These are phyloP conservation scores for Tridacna crocea DNA, from an alignment of 2,888 invertebrate genomes.

Conservation along the genomic window DNA sequence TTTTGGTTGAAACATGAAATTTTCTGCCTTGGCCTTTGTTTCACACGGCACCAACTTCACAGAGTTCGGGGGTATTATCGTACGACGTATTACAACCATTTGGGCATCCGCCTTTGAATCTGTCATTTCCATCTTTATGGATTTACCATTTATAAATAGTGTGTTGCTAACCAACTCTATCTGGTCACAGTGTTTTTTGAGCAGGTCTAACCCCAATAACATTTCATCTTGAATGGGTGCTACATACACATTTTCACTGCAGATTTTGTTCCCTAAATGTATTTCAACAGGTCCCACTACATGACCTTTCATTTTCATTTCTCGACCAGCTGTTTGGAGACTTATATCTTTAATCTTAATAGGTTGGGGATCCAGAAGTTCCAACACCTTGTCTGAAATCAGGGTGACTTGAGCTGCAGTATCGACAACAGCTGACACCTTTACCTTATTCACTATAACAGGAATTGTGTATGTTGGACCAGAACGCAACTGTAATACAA, in stretches of 20 bases:
- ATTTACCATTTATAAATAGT: constrained; percentile 12
- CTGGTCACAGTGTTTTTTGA: no score
- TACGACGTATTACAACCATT: not conserved
- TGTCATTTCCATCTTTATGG: not conserved
- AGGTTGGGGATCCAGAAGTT: no score
- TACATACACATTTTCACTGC: constrained; percentile 17
- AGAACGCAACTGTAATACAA: constrained; percentile 6
- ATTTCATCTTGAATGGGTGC: constrained; percentile 22
- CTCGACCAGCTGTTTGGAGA: constrained; percentile 32
- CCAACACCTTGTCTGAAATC: no score
- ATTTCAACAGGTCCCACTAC: constrained; percentile 24
- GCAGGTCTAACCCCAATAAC: constrained; percentile 7
- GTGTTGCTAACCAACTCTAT: constrained; percentile 17
- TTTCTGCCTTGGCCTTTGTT: not conserved
- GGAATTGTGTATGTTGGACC: constrained; percentile 3
- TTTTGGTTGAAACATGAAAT: constrained; percentile 6
- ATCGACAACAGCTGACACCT: constrained; percentile 13
- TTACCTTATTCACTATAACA: not conserved
- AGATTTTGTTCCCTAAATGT: not conserved
- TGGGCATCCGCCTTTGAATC: not conserved
- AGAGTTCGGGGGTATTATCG: constrained; percentile 23
- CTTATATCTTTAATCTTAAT: no score
- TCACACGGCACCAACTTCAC: constrained; percentile 2
- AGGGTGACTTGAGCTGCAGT: no score
- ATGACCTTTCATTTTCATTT: constrained; percentile 27